These are phyloP conservation scores for Thomomys bottae DNA, from an alignment of 2,113 vertebrate species.

Conservation along the genomic window DNA sequence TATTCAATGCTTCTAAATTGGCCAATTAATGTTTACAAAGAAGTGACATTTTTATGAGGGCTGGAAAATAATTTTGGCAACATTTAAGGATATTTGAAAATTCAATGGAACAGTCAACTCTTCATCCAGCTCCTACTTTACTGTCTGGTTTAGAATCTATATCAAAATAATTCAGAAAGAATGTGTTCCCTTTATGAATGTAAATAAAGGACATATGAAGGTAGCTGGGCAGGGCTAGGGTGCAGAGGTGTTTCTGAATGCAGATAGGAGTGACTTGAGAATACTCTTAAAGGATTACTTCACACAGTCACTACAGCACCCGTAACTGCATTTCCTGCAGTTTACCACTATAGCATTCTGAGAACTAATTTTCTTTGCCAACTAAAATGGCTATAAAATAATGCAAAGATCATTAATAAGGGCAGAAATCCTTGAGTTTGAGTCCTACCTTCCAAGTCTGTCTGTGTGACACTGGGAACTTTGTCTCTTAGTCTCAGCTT, in stretches of 20 bases:
- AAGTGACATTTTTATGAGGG: constrained; percentile 61
- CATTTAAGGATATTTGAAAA: constrained; percentile 58
- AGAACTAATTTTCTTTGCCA: background rate
- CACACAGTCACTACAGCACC: background rate
- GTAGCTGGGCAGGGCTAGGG: background rate
- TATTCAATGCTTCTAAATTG: constrained; percentile 64
- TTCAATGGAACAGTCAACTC: constrained; percentile 33
- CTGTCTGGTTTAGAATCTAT: constrained; percentile 21
- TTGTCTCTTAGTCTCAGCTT: background rate
- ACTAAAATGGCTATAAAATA: background rate
- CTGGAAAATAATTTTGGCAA: constrained; percentile 35
- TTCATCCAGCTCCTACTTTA: background rate
- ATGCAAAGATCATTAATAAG: background rate
- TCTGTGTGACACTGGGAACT: background rate
- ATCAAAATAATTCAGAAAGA: background rate
- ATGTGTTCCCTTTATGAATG: background rate
- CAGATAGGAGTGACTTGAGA: background rate
- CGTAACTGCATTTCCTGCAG: background rate
- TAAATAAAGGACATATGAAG: background rate
- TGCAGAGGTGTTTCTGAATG: background rate
- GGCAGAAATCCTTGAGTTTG: background rate
- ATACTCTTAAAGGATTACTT: background rate
- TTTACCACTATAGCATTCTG: background rate
- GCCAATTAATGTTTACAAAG: constrained; percentile 52
- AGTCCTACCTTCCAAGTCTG: background rate